phyloP scores from a whole-genome alignment of 2,797 vertebrate species.

The Mus spretus region DNA sequence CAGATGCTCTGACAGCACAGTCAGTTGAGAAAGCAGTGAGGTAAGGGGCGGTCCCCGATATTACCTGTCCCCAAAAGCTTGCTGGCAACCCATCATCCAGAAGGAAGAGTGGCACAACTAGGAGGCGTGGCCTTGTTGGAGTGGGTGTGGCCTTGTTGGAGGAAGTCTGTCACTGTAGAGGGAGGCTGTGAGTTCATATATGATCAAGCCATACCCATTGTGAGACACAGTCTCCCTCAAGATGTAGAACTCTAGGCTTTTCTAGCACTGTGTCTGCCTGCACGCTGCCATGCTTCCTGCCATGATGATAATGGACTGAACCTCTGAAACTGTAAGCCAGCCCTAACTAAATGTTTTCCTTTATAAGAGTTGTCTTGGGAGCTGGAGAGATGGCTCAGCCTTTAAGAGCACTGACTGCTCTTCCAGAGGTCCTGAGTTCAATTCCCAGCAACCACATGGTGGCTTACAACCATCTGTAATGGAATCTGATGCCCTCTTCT shows the following conservation, averaged over 20 bases:
- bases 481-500: too few species aligned
- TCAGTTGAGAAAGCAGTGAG: not conserved
- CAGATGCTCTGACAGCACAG: not conserved
- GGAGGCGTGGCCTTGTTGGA: not conserved
- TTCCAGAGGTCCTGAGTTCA: too few species aligned
- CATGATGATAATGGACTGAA: not conserved
- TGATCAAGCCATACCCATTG: too few species aligned
- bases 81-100: not conserved
- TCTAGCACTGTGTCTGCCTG: not conserved
- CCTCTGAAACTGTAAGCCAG: not conserved
- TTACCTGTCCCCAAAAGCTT: not conserved
- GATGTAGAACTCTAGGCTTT: not conserved
- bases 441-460: too few species aligned
- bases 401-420: too few species aligned
- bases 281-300: not conserved
- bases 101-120: not conserved
- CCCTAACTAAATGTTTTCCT: not conserved
- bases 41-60: not conserved
- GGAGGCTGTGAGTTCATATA: not conserved
- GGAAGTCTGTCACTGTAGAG: not conserved
- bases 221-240: not conserved
- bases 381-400: too few species aligned
- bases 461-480: too few species aligned
- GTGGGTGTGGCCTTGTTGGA: not conserved
- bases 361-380: not conserved